Base-by-base conservation (phyloP, 2,888 invertebrate species). In the Trilocha varians region DNA sequence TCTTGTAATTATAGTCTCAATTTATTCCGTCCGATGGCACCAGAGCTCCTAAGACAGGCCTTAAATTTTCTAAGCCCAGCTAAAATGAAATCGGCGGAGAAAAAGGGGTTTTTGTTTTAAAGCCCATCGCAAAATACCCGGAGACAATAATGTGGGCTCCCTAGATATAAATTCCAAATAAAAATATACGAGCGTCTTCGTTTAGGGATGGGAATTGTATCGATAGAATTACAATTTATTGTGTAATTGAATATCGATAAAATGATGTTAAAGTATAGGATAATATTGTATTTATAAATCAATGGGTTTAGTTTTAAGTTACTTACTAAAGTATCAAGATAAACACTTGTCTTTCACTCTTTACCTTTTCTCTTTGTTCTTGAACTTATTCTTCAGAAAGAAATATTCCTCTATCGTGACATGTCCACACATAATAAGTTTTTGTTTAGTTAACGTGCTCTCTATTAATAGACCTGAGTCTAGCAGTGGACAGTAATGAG, bases 81-180 rank as follows among this genome's bases (percentile, higher is more conserved):
- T 83, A 83, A 82, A 85, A 84, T 84, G 79, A 75, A 80, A 84
- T 78, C 78, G 78, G 69, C 67, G 66, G 65, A 70, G 68, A 78
- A 80, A 83, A 84, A 84, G 83, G 80, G 83, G 84, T 82, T 79
- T 82, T 80, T 82, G 73, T 83, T 84, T 84, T 82, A 84, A 85
- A 78, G 78, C 83, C 84, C 78, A 78, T 84, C 78, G 72, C 71
- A 78, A 80, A 85, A 84, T 84, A 78, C 71, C 59, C 69, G 67
- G 70, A 75, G 82, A 85, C 84, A 84, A 84, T 85, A 84, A 84
- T 76, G 83, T 82, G 76, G 84, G 82, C 84, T 84, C 79, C 78
- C 63, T 62, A 75, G 82, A 80, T 83, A 83, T 84, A 84, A 84
- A 84, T 84, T 83, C 70, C 60, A 70, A 79, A 83, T 83, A 83